Percentiles rank a stretch among this genome's conserved stretches.
phyloP scores from a whole-genome alignment of 2,113 vertebrate genomes.

The Pterophyllum scalare region DNA sequence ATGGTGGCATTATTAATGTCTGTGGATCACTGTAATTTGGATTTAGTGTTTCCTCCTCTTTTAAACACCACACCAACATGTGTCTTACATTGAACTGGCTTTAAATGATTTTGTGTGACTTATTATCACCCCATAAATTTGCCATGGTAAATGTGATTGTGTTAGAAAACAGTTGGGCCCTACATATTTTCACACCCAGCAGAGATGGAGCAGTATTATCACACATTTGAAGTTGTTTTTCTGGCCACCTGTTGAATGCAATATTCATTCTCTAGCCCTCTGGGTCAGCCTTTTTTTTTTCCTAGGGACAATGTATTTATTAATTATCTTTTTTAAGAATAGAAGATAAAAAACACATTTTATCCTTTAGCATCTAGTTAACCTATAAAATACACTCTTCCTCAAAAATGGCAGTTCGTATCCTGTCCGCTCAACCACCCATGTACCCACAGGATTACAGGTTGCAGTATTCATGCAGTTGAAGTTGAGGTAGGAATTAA shows the following conservation, averaged over 20 bases:
- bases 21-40: not conserved
- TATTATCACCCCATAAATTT: not conserved
- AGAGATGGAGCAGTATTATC: not conserved
- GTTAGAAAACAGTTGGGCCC: slow-evolving; percentile 10
- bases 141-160: not conserved
- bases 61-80: not conserved
- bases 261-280: not conserved
- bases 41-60: not conserved
- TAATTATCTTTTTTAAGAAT: not conserved
- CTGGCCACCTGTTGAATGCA: not conserved
- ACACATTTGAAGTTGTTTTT: slow-evolving; percentile 13
- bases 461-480: no score
- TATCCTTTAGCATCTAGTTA: not conserved
- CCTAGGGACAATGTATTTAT: not conserved
- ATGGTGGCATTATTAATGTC: not conserved
- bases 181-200: slow-evolving; percentile 8
- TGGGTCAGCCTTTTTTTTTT: accelerated
- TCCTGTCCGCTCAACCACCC: not conserved
- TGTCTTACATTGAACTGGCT: not conserved
- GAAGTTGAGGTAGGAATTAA: not conserved
- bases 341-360: not conserved
- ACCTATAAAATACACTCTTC: not conserved
- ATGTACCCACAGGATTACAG: not conserved
- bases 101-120: not conserved
- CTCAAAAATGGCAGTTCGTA: not conserved